These are phyloP conservation scores for Takifugu bimaculatus DNA, from an alignment of 2,113 vertebrate genomes.

Conservation along the genomic window DNA sequence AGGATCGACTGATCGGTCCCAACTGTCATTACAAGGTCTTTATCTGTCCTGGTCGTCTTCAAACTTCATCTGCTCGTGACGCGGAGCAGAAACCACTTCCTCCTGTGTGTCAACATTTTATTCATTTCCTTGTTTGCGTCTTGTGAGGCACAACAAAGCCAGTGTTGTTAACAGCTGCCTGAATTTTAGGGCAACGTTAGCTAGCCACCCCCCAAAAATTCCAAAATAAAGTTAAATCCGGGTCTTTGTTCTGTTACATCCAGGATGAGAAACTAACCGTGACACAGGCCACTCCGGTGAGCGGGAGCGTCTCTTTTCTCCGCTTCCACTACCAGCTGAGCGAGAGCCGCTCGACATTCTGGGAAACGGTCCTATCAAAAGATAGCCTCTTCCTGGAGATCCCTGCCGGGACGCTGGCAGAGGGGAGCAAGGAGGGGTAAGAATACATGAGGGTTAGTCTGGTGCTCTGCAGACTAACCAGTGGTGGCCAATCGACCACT, in stretches of 20 bases:
- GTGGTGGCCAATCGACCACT: too few relatives aligned
- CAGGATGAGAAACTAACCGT: conserved; percentile 93
- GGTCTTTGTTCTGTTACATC: neutral
- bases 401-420: conserved; percentile 84
- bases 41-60: conserved; percentile 6
- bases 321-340: conserved; percentile 92
- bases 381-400: conserved; percentile 94
- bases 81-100: neutral
- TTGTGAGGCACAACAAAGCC: too few relatives aligned
- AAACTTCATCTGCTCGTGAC: neutral
- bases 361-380: conserved; percentile 86
- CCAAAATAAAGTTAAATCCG: neutral
- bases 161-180: too few relatives aligned
- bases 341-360: conserved; percentile 85
- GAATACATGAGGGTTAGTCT: conserved; percentile 11
- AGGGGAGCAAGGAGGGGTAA: conserved; percentile 97
- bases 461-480: neutral
- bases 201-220: too few relatives aligned
- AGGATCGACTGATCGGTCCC: conserved; percentile 54
- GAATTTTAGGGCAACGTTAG: too few relatives aligned
- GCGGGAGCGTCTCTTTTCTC: conserved; percentile 81
- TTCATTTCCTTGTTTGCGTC: too few relatives aligned
- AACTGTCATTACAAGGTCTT: conserved; percentile 37
- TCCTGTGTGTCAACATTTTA: neutral
- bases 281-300: conserved; percentile 82